phyloP scores from a whole-genome alignment of 2,113 vertebrate genomes.

The Sinosuthora webbiana region DNA sequence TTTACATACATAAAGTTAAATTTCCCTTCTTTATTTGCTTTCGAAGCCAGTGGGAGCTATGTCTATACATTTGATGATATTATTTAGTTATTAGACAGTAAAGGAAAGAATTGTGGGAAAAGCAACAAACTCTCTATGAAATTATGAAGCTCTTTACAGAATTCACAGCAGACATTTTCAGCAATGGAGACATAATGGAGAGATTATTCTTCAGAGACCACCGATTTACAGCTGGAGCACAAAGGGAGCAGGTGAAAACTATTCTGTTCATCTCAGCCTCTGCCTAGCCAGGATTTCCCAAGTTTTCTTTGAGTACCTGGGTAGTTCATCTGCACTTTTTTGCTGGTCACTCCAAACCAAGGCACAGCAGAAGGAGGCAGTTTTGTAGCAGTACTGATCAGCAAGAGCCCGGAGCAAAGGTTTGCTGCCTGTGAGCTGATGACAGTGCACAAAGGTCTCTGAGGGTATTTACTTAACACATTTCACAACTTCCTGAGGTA shows the following conservation, averaged over 20 bases:
- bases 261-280: not conserved
- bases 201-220: not conserved
- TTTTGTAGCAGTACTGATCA: not conserved
- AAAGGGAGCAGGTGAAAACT: not conserved
- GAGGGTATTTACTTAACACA: not conserved
- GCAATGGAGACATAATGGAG: not conserved
- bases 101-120: not conserved
- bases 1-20: not conserved
- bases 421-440: not conserved
- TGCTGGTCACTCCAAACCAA: not conserved
- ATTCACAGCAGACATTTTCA: not conserved
- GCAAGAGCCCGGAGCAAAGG: accelerated
- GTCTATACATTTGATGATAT: not conserved
- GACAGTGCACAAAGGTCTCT: not conserved
- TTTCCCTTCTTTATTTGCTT: conserved; percentile 2
- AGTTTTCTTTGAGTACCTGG: not conserved
- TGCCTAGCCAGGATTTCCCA: not conserved
- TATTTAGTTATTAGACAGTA: not conserved
- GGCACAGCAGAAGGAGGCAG: not conserved
- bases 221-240: not conserved
- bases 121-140: not conserved
- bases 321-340: not conserved
- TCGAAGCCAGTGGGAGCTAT: not conserved
- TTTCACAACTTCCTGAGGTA: not conserved
- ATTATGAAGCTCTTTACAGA: not conserved